Percentiles rank a stretch among this genome's conserved stretches.
Conservation (phyloP, 2,113 vertebrate species). For the Daubentonia madagascariensis region DNA sequence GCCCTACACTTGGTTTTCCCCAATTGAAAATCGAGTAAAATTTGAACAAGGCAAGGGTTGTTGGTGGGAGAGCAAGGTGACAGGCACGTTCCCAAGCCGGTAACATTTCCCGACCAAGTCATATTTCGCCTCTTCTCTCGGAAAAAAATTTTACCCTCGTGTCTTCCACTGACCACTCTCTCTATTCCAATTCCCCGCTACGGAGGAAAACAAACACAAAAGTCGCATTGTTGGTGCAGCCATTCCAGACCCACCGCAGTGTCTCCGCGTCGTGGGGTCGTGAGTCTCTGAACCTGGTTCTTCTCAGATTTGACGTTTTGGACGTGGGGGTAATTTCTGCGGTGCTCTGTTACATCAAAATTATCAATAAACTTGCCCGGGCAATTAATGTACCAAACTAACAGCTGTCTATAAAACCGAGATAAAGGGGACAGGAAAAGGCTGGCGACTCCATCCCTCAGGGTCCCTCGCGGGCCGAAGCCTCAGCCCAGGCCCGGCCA, state of each 20-base stretch:
- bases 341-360: constrained; percentile 74
- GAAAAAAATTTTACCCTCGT: not conserved
- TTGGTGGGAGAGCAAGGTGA: not conserved
- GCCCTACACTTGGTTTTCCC: not conserved
- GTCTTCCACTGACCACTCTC: not conserved
- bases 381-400: constrained; percentile 69
- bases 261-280: constrained; percentile 26
- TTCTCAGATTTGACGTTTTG: constrained; percentile 78
- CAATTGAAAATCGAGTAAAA: not conserved
- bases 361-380: constrained; percentile 66
- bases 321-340: constrained; percentile 62
- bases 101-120: not conserved
- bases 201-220: constrained; percentile 32
- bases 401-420: constrained; percentile 63
- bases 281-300: constrained; percentile 66
- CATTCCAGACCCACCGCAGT: constrained; percentile 62
- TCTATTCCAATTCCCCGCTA: not conserved
- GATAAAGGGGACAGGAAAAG: constrained; percentile 37
- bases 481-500: fast-evolving
- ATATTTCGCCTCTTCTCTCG: not conserved
- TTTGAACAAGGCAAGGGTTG: not conserved
- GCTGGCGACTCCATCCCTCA: not conserved
- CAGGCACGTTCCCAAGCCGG: not conserved
- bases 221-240: not conserved
- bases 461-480: not conserved